Evolutionary conservation across 2,797 vertebrate genomes (phyloP), one percentile per base, ranked within the genome.

Genomic region (Sebastes taczanowskii): DNA sequence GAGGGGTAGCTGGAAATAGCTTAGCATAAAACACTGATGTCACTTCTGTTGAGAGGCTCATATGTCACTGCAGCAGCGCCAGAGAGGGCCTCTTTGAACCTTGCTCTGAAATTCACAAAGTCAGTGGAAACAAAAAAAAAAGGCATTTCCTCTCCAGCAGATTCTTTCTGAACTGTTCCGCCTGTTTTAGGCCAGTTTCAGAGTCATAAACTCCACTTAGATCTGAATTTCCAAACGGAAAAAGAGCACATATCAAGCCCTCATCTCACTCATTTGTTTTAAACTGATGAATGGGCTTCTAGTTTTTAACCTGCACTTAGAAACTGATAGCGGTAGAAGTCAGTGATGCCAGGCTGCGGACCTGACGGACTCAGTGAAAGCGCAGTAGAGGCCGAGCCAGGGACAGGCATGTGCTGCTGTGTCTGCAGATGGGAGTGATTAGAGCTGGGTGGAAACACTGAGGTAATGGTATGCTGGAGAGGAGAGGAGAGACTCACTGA

Each of bases 361-460:
- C 80, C 83, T 74, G 81, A 85, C 85, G 79, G 68, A 77, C 72
- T 86, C 20, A 11, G 25, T 84, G 82, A 83, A 86, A 84, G 77
- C 55, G 13, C 77, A 69, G 75, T 71, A 71, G 73, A 80, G 74
- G 60, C 81, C 7, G 55, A 91, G 83, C 72, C 83, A 81, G 83
- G 85, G 84, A 83, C 77, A 72, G 84, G 68, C 82, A 71, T 88
- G 82, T 38, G 79, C 88, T 89, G 92, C 90, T 91, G 86, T 89
- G 88, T 94, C 87, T 92, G 92, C 92, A 95, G 94, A 95, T 93
- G 93, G 92, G 86, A 94, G 84, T 76, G 84, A 95, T 95, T 94
- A 94, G 63, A 89, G 84, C 80, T 60, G 86, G 90, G 88, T 93
- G 94, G 94, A 95, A 95, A 94, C 86, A 93, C 85, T 94, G 92